Evolutionary conservation across 2,888 invertebrate species (phyloP), one percentile per base, ranked within the genome.

Genomic region (Epinotia nisella): DNA sequence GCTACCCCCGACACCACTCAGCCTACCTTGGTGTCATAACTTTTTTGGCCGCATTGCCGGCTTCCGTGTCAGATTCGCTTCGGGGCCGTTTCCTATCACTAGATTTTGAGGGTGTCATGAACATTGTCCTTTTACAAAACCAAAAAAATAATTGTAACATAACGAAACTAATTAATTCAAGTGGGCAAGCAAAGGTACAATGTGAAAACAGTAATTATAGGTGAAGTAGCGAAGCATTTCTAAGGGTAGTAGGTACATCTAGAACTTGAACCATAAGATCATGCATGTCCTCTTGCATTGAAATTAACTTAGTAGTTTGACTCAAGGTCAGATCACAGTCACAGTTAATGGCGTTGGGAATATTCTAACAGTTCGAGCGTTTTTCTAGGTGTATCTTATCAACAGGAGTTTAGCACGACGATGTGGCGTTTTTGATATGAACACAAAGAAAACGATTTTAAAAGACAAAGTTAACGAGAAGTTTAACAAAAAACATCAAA

Each of bases 1-100:
- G 78, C 77, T 73, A 75, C 59, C 69, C 76, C 76, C 72, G 66
- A 70, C 39, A 74, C 71, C 66, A 41, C n/a, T 19, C 51, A 29
- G 77, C 84, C 80, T 85, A 91, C 91, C 92, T 92, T 79, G 86
- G 83, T 73, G 82, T 75, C 62, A 83, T 76, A 65, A 87, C 60
- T 77, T 87, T 91, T 88, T 92, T 91, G 69, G 86, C 77, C 74
- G 85, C 19, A 83, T 90, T 92, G 73, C 87, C 89, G 62, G 82
- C 78, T 77, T 86, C 86, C 73, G 80, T 81, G 70, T 83, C 85
- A 24, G 90, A 90, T 53, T 90, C 89, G 83, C 84, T 84, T 75
- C 89, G 86, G 70, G 83, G 80, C 81, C 91, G 87, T 87, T 92
- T 92, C 79, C 80, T 82, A 81, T 75, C 77, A 58, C 69, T 71